A percentile compares a stretch with the other conserved stretches of the same genome.
Evolutionary conservation across 1,140 invertebrate genomes (phyloP).

Genomic region (Phocides pigmalion): DNA sequence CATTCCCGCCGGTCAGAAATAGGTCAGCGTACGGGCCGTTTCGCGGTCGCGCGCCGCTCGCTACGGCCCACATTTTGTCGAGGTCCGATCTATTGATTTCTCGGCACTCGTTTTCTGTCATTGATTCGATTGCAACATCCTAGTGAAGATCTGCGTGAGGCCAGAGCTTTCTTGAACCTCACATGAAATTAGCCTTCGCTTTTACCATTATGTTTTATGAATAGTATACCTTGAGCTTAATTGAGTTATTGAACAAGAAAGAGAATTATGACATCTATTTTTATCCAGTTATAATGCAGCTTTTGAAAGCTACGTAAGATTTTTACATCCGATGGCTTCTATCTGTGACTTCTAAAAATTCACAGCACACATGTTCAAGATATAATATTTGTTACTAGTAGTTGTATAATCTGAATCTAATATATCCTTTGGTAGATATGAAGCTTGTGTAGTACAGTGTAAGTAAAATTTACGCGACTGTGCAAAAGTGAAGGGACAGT

Average conservation of each 20-base stretch:
- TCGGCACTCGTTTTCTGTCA: not conserved
- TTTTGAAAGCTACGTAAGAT: too few relatives aligned
- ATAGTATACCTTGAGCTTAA: not conserved
- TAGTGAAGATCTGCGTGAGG: not conserved
- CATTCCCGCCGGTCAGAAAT: conserved; percentile 11
- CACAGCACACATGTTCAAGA: too few relatives aligned
- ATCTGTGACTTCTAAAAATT: too few relatives aligned
- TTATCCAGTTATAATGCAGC: too few relatives aligned
- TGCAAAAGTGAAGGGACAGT: conserved; percentile 1
- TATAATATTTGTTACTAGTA: too few relatives aligned
- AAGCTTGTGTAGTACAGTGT: too few relatives aligned
- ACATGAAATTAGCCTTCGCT: not conserved
- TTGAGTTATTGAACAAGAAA: not conserved
- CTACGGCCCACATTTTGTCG: not conserved
- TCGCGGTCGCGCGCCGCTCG: conserved; percentile 2
- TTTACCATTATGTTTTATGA: not conserved
- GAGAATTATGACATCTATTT: not conserved
- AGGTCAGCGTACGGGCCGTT: conserved; percentile 14
- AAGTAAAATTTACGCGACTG: not conserved
- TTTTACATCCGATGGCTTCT: too few relatives aligned
- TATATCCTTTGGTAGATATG: too few relatives aligned
- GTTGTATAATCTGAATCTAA: too few relatives aligned
- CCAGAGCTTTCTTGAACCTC: not conserved
- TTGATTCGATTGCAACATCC: not conserved
- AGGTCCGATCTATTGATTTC: conserved; percentile 11